Evolutionary conservation across 1,140 invertebrate genomes (phyloP).

Genomic region (Drosophila funebris): DNA sequence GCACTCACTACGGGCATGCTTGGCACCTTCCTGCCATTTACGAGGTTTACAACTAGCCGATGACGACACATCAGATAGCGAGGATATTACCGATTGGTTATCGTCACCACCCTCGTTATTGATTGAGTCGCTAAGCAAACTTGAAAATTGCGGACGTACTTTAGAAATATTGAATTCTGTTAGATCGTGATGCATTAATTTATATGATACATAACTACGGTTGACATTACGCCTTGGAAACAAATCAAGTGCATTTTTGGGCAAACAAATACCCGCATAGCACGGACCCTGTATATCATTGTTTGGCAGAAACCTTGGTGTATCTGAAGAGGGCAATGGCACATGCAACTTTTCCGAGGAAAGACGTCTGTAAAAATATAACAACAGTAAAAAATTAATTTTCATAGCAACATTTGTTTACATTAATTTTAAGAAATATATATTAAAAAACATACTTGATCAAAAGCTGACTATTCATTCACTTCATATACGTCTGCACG

Average conservation of each 20-base stretch:
- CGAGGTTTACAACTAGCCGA: slow-evolving; percentile 63
- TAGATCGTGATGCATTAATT: slow-evolving; percentile 78
- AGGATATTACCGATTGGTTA: slow-evolving; percentile 75
- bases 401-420: no score
- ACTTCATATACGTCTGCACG: no score
- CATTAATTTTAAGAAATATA: no score
- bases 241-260: slow-evolving; percentile 87
- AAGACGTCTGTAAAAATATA: slow-evolving; percentile 43
- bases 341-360: slow-evolving; percentile 68
- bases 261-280: slow-evolving; percentile 88
- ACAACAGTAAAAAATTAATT: neutral
- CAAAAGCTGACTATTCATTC: no score
- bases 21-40: slow-evolving; percentile 62
- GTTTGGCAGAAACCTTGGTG: slow-evolving; percentile 69
- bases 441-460: no score
- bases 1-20: slow-evolving; percentile 72
- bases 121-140: slow-evolving; percentile 69
- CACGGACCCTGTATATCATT: slow-evolving; percentile 76
- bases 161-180: slow-evolving; percentile 63
- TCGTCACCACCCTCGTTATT: slow-evolving; percentile 79
- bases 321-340: slow-evolving; percentile 60
- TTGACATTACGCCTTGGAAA: slow-evolving; percentile 86
- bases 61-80: slow-evolving; percentile 75
- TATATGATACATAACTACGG: slow-evolving; percentile 78
- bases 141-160: slow-evolving; percentile 60